Conservation (phyloP, 2,888 invertebrate genomes). For the Temnothorax unifasciatus region DNA sequence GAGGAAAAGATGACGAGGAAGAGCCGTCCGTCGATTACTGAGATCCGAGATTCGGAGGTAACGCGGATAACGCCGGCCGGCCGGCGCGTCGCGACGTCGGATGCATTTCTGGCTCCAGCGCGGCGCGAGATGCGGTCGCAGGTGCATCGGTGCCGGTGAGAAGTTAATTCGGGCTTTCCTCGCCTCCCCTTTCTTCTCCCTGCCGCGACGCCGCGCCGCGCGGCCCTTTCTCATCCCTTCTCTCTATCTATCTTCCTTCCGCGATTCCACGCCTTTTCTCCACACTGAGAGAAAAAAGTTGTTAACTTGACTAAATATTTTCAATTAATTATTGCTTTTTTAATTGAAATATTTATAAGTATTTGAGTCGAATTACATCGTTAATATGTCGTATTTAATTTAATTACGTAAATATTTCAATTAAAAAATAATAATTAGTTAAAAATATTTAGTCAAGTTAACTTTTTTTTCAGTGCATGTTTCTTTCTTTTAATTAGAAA, state of each 20-base stretch:
- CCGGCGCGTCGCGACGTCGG: constrained; percentile 31
- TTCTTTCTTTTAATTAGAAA: neutral
- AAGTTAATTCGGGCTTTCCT: constrained; percentile 80
- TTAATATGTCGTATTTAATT: too few relatives aligned
- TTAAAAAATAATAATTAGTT: too few relatives aligned
- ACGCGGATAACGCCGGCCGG: constrained; percentile 38
- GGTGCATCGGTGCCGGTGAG: constrained; percentile 69
- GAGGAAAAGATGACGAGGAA: neutral
- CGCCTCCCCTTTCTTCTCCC: constrained; percentile 44
- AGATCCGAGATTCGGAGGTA: neutral
- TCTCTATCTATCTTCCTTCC: constrained; percentile 42
- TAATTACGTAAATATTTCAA: too few relatives aligned
- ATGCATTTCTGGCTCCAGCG: constrained; percentile 49
- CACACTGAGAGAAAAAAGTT: too few relatives aligned
- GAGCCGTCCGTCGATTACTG: neutral
- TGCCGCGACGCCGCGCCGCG: constrained; percentile 35
- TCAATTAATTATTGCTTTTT: too few relatives aligned
- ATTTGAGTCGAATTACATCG: too few relatives aligned
- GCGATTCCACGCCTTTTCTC: neutral
- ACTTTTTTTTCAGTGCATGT: too few relatives aligned
- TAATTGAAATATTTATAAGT: too few relatives aligned
- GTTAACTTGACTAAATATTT: too few relatives aligned
- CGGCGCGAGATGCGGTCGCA: constrained; percentile 69
- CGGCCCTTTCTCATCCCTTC: constrained; percentile 57
- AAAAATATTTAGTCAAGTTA: too few relatives aligned